These are phyloP conservation scores for Tigriopus japonicus DNA, from an alignment of 1,140 invertebrate species.

Conservation along the genomic window DNA sequence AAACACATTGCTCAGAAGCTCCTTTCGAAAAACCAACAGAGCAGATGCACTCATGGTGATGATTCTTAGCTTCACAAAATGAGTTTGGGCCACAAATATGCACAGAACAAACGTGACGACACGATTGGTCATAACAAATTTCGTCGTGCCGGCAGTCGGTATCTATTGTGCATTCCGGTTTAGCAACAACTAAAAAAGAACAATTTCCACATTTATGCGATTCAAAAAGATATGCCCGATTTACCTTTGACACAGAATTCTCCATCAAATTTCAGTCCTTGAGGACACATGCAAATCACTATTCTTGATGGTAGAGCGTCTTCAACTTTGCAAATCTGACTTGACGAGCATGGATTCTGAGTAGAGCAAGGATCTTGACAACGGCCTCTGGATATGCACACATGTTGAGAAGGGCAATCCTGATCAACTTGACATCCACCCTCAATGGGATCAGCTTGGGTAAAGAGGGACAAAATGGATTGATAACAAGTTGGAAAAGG, in stretches of 20 bases:
- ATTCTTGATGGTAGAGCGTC: slow-evolving; percentile 19
- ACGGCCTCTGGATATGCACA: slow-evolving; percentile 44
- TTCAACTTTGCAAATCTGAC: slow-evolving; percentile 22
- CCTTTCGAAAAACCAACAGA: slow-evolving; percentile 55
- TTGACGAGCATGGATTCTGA: slow-evolving; percentile 23
- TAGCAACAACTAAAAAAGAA: slow-evolving; percentile 21
- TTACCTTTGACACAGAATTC: slow-evolving; percentile 45
- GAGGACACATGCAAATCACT: slow-evolving; percentile 21
- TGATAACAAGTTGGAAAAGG: neutral
- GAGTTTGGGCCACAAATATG: slow-evolving; percentile 51
- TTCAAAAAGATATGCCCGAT: neutral
- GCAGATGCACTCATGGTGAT: slow-evolving; percentile 51
- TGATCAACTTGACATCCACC: slow-evolving; percentile 19
- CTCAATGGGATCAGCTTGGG: neutral
- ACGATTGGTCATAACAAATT: slow-evolving; percentile 62
- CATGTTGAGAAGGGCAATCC: slow-evolving; percentile 23
- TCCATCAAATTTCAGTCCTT: slow-evolving; percentile 36
- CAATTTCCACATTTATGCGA: neutral
- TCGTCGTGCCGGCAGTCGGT: slow-evolving; percentile 52
- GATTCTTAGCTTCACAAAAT: slow-evolving; percentile 38
- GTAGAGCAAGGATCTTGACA: slow-evolving; percentile 37
- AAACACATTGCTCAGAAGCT: slow-evolving; percentile 52
- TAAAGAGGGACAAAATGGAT: neutral
- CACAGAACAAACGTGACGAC: slow-evolving; percentile 55
- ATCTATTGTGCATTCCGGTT: slow-evolving; percentile 49